These are phyloP conservation scores for Drosophila kuntzei DNA, from an alignment of 2,888 invertebrate genomes.

Conservation along the genomic window DNA sequence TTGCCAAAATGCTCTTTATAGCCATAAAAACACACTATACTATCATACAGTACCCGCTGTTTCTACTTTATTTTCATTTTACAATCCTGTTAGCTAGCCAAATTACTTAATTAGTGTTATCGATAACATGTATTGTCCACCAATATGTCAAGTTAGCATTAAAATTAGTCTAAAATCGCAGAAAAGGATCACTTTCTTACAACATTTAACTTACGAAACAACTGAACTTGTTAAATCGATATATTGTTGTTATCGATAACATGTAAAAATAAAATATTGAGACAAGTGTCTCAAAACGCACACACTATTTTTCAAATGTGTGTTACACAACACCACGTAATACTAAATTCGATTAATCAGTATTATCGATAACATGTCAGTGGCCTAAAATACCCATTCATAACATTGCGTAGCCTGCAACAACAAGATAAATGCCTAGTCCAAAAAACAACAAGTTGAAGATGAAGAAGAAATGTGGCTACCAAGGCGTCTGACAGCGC, in stretches of 20 bases:
- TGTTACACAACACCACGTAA: neutral
- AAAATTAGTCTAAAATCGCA: neutral
- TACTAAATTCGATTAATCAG: slow-evolving; percentile 45
- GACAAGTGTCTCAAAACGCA: neutral
- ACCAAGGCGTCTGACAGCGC: slow-evolving; percentile 69
- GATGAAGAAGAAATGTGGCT: slow-evolving; percentile 29
- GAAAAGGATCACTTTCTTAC: neutral
- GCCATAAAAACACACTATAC: too few relatives aligned
- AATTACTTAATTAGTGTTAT: too few relatives aligned
- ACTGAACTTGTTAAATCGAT: neutral
- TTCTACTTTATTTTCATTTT: too few relatives aligned
- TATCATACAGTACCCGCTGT: too few relatives aligned
- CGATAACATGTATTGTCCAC: neutral
- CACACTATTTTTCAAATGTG: neutral
- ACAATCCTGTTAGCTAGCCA: too few relatives aligned
- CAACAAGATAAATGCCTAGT: slow-evolving; percentile 40
- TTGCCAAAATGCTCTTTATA: too few relatives aligned
- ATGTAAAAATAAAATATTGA: neutral
- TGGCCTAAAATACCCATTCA: slow-evolving; percentile 28
- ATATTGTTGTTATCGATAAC: neutral
- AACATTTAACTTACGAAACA: neutral
- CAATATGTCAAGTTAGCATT: neutral
- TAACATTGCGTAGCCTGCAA: slow-evolving; percentile 5
- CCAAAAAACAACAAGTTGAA: neutral
- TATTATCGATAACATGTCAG: slow-evolving; percentile 57